Evolutionary conservation across 64 coral and sea anemone species (phyloP).

Genomic region (Dendronephthya gigantea): DNA sequence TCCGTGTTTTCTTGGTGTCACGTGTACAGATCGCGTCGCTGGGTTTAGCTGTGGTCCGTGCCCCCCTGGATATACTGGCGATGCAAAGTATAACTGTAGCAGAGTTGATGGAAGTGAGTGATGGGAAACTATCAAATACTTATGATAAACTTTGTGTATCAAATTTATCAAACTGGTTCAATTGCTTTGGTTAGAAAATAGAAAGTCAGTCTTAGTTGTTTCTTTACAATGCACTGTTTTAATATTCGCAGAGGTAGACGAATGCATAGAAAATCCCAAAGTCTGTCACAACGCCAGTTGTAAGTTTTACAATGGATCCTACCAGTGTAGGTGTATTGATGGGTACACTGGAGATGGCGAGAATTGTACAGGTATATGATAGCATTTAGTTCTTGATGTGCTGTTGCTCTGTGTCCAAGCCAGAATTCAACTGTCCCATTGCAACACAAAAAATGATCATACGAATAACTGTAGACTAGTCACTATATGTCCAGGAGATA

Average conservation of each 20-base stretch:
- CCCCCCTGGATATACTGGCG: not conserved
- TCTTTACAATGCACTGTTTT: not conserved
- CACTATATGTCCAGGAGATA: no score
- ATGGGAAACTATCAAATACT: not conserved
- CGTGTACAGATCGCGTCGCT: not conserved
- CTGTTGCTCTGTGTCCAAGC: no score
- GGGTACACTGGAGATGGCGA: not conserved
- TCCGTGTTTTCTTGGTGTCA: not conserved
- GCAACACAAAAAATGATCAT: no score
- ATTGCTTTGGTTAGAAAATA: no score
- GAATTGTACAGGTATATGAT: not conserved
- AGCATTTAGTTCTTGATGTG: not conserved
- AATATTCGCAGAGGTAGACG: not conserved
- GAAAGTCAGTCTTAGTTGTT: no score
- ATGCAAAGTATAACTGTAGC: not conserved
- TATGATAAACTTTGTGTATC: no score
- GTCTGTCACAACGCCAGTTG: not conserved
- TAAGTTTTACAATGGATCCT: not conserved
- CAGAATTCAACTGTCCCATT: no score
- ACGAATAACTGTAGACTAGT: no score
- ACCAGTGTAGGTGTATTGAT: not conserved
- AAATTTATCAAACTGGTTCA: no score
- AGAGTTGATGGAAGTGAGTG: constrained; percentile 3
- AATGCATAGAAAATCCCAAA: not conserved
- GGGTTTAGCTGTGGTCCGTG: not conserved